Evolutionary conservation across 2,113 vertebrate species (phyloP), one percentile per base, ranked within the genome.

Genomic region (Leiothrix lutea): DNA sequence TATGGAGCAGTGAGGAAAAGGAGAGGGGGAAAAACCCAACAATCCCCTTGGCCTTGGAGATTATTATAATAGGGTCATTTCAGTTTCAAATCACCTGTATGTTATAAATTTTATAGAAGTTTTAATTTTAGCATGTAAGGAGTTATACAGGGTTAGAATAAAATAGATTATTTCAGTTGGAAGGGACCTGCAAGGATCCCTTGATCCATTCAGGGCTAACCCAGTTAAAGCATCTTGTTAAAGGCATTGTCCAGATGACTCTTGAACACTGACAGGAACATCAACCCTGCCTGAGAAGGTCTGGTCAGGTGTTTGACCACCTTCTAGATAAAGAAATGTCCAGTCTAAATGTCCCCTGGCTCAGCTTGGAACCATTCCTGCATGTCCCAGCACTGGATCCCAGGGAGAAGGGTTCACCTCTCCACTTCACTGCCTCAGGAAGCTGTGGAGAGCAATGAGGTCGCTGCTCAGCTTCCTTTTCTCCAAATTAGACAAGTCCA

Each of bases 11-110:
- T 1, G 4, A 75, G 29, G n/a, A 56, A 75, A 62, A 64, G n/a
- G 22, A 5, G 23, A 6, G 7, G 7, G 4, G 8, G 40, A 12
- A 40, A 0, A 53, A 14, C 7, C 3, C 10, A 28, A 19, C 13
- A 71, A 67, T 17, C 9, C 23, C 17, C 31, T 11, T 8, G 4
- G 36, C 16, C 38, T 64, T 75, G 53, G 16, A 72, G n/a, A 2
- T 42, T 2, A 57, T 69, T 70, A 6, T 62, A 72, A 33, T 23
- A 75, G 16, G 45, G 60, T 60, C 7, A 20, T 93, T 94, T 92
- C 22, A 47, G 11, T 86, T 77, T 66, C 14, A 35, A 57, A 56
- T 86, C 7, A 26, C 50, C 33, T 36, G 4, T 53, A 8, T 82
- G 19, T 11, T 74, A 24, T 21, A 48, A 23, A 79, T 56, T 17